These are phyloP conservation scores for Kryphioiulus occultus DNA, from an alignment of 2,888 invertebrate species.

Conservation along the genomic window DNA sequence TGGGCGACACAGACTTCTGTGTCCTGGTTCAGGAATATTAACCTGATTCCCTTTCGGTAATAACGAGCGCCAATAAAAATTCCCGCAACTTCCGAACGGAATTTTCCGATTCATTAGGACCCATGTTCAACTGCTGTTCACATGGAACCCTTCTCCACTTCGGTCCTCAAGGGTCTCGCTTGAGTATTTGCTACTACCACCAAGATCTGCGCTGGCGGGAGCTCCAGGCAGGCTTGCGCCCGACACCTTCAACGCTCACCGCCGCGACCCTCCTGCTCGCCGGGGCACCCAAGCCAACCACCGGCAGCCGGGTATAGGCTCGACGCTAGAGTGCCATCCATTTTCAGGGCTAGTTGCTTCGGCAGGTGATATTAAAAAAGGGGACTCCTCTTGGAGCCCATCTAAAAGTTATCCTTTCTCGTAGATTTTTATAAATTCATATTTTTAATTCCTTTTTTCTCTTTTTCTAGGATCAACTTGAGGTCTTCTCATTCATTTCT, in stretches of 20 bases:
- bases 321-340: constrained; percentile 65
- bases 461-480: no score
- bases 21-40: constrained; percentile 61
- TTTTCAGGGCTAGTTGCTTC: constrained; percentile 67
- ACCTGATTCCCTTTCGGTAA: constrained; percentile 57
- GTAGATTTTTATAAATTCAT: no score
- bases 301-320: constrained; percentile 60
- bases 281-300: not conserved
- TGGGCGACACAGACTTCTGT: no score
- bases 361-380: constrained; percentile 66
- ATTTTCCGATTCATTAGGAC: constrained; percentile 58
- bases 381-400: no score
- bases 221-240: constrained; percentile 64
- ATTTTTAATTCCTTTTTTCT: no score
- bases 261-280: constrained; percentile 64
- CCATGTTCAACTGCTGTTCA: constrained; percentile 66
- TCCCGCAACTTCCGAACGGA: constrained; percentile 58
- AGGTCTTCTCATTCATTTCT: no score
- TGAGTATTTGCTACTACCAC: constrained; percentile 77
- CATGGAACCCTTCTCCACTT: constrained; percentile 68
- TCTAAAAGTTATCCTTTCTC: no score
- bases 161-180: constrained; percentile 68
- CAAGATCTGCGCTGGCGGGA: constrained; percentile 67
- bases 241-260: constrained; percentile 64
- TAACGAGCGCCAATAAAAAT: no score